These are phyloP conservation scores for Aplocera efformata DNA, from an alignment of 2,888 invertebrate genomes.

Conservation along the genomic window DNA sequence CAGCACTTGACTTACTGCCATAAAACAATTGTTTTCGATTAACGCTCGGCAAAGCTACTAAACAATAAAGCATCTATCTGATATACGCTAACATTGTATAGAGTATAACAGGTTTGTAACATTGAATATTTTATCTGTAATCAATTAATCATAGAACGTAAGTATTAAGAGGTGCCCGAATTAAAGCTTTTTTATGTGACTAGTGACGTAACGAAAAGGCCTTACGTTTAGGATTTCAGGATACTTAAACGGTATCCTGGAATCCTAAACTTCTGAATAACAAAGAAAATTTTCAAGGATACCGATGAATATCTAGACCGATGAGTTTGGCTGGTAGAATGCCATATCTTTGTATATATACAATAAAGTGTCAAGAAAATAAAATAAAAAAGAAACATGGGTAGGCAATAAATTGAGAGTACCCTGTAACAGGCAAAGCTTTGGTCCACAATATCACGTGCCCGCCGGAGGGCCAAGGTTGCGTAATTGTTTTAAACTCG, in stretches of 20 bases:
- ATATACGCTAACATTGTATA: conserved; percentile 34
- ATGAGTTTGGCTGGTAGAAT: too few relatives aligned
- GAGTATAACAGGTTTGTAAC: conserved; percentile 33
- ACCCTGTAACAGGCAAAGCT: conserved; percentile 22
- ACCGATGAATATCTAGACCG: too few relatives aligned
- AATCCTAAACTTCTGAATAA: too few relatives aligned
- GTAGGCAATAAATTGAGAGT: conserved; percentile 13
- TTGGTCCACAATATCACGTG: conserved; percentile 60
- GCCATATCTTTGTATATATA: too few relatives aligned
- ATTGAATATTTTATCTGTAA: background rate
- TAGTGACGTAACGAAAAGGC: too few relatives aligned
- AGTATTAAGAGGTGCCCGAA: background rate
- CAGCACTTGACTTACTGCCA: conserved; percentile 62
- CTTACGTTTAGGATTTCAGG: too few relatives aligned
- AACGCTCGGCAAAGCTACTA: conserved; percentile 67
- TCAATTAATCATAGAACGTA: too few relatives aligned
- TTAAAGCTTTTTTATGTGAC: too few relatives aligned
- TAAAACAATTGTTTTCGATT: conserved; percentile 77
- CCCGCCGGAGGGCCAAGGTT: conserved; percentile 65
- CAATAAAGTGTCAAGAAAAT: too few relatives aligned
- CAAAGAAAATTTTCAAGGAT: too few relatives aligned
- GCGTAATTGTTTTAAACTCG: conserved; percentile 80
- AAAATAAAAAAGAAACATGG: background rate
- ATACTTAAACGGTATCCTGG: too few relatives aligned
- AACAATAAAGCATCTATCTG: conserved; percentile 56